Base-by-base conservation (phyloP, 2,888 invertebrate species). In the Orchesella flavescens region DNA sequence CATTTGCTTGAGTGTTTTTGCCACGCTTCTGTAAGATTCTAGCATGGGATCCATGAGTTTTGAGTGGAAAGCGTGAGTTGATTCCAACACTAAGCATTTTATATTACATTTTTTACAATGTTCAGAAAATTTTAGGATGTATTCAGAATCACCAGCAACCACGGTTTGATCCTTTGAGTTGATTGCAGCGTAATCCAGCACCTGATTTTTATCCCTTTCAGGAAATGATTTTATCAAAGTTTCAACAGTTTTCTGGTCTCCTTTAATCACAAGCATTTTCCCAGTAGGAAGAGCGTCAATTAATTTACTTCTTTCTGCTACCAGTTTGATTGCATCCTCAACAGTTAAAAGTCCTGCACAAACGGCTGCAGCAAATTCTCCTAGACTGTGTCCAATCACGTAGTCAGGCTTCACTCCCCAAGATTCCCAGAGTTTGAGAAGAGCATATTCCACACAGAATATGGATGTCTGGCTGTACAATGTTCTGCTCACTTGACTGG, bases 111-210 rank as follows among this genome's bases (percentile, higher is more conserved):
- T 61, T 21, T 59, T 69, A n/a, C 75, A 73, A 44, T 43, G 43
- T 21, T 72, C 53, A 9, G 34, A 49, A 24, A 80, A 80, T 1
- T 43, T 34, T 4, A 34, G 21, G 43, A 80, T 34, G n/a, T 24
- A 19, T 0, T 61, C 17, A 4, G 34, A 53, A 13, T 53, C 55
- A 10, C 80, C 80, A 23, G 81, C 75, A n/a, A 84, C 59, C 1
- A 84, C 84, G 12, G 75, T 75, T 69, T 84, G 81, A 9, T 84
- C 82, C 5, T 44, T 1, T 10, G 84, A 82, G 44, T 84, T 84
- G 13, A 82, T 44, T 17, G 84, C 84, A 24, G 84, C 84, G n/a
- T n/a, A n/a, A n/a, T n/a, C n/a, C 53, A 72, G 17, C 24, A 78
- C 84, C 61, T 81, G 19, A 13, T 43, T 5, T 43, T 4, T 4